These are phyloP conservation scores for Sympetrum striolatum DNA, from an alignment of 2,888 invertebrate genomes.

Conservation along the genomic window DNA sequence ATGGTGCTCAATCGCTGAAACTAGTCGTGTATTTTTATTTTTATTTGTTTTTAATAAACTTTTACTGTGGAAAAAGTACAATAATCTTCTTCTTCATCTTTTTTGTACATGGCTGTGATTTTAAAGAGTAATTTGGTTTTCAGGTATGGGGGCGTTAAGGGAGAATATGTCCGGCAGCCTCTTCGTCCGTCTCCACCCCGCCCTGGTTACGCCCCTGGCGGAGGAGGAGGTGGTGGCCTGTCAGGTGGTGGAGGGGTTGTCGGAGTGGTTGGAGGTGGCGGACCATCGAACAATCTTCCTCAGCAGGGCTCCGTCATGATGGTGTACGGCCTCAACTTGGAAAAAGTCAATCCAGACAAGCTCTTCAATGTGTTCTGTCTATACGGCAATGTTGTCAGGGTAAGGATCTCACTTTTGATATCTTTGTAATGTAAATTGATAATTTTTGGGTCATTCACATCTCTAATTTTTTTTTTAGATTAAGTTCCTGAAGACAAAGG, in stretches of 20 bases:
- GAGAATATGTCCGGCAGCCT: slow-evolving; percentile 50
- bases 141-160: slow-evolving; percentile 46
- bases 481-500: slow-evolving; percentile 97
- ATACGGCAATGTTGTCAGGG: slow-evolving; percentile 97
- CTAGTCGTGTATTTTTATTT: too few species aligned
- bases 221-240: slow-evolving; percentile 46
- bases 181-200: slow-evolving; percentile 49
- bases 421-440: neutral
- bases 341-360: slow-evolving; percentile 93
- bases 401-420: slow-evolving; percentile 60
- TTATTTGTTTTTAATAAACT: too few species aligned
- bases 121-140: neutral
- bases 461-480: slow-evolving; percentile 63
- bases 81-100: too few species aligned
- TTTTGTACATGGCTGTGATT: too few species aligned
- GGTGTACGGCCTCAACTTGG: slow-evolving; percentile 95
- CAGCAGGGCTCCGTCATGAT: slow-evolving; percentile 92
- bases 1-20: too few species aligned
- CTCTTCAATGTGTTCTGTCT: slow-evolving; percentile 98
- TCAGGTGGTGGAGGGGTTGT: slow-evolving; percentile 47
- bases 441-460: neutral
- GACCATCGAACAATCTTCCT: slow-evolving; percentile 51
- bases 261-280: slow-evolving; percentile 46
- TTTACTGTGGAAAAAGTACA: too few species aligned
- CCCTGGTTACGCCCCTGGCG: slow-evolving; percentile 39